Conservation (phyloP, 2,888 invertebrate species). For the Drosophila infuscata region DNA sequence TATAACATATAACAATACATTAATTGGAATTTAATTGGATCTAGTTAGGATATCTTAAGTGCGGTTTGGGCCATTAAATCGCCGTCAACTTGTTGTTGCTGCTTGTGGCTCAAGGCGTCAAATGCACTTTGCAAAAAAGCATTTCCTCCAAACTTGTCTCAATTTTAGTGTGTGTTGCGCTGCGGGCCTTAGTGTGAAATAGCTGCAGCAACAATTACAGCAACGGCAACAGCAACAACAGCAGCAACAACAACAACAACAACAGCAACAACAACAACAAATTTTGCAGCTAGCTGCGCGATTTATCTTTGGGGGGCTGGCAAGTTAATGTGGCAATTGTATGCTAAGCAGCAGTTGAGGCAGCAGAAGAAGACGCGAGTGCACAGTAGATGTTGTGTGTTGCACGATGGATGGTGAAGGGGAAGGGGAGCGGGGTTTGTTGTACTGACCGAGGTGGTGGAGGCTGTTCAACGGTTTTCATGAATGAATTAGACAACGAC, state of each 20-base stretch:
- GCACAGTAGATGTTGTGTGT: background rate
- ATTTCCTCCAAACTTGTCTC: slow-evolving; percentile 78
- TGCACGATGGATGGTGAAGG: background rate
- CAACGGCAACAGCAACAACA: slow-evolving; percentile 25
- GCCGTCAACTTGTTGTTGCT: slow-evolving; percentile 29
- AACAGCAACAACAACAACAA: slow-evolving; percentile 30
- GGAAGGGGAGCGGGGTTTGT: background rate
- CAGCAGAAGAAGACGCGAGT: slow-evolving; percentile 10
- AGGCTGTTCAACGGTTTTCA: slow-evolving; percentile 69
- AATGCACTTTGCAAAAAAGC: slow-evolving; percentile 82
- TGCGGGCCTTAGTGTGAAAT: slow-evolving; percentile 75
- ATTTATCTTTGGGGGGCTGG: slow-evolving; percentile 76
- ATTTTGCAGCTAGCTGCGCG: slow-evolving; percentile 66
- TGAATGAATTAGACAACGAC: slow-evolving; percentile 74
- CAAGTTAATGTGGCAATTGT: slow-evolving; percentile 81
- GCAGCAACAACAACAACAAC: slow-evolving; percentile 31
- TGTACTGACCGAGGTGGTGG: slow-evolving; percentile 22
- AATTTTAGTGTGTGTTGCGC: slow-evolving; percentile 68
- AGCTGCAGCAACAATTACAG: slow-evolving; percentile 48
- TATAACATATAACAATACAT: background rate
- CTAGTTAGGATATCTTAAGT: slow-evolving; percentile 8
- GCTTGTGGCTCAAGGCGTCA: slow-evolving; percentile 70
- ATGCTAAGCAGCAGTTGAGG: slow-evolving; percentile 75
- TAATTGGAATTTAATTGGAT: background rate
- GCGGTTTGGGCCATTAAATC: background rate